Base-by-base conservation (phyloP, 2,888 invertebrate species). In the Macrosiphum euphorbiae region DNA sequence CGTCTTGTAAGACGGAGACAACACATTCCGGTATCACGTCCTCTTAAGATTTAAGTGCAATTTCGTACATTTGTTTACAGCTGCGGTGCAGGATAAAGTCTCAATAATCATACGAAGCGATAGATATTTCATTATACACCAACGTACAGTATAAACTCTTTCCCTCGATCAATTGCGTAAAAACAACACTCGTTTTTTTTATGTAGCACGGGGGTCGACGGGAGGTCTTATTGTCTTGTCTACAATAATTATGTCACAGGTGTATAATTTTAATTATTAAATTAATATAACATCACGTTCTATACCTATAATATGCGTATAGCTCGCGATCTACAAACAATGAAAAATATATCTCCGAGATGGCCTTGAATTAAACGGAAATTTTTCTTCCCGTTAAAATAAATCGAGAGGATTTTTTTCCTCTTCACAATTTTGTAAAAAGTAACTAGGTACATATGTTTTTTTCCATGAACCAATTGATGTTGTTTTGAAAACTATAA, bases 351-450 rank as follows among this genome's bases (percentile, higher is more conserved):
- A 47, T 44, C 20, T 35, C n/a, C 4, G 5, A 87, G 41, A 55
- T 78, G n/a, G 11, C 92, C 92, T 92, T 92, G 92, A 78, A 92
- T n/a, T 52, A 52, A 87, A 67, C 24, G 61, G 47, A 92, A 52
- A 92, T 88, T 88, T 88, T 88, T 28, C n/a, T 44, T 87, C 24
- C 4, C 5, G 35, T 61, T 44, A 7, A 44, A 44, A 44, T 86
- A 47, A 58, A 84, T 52, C 13, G 44, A 28, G 26, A 4, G 47
- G 3, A 67, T 47, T 44, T n/a, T 28, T 44, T 47, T 11, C 35
- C 41, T 35, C n/a, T 28, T 58, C 44, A 55, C 26, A n/a, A 50
- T 87, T 24, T 26, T 35, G 7, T 78, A 35, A 2, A 35, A 67
- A n/a, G n/a, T 52, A 52, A 52, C 35, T 26, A 55, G 20, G 5